Percentiles rank a stretch among this genome's conserved stretches.
phyloP scores from a whole-genome alignment of 2,113 vertebrate species.

The Pampusana beccarii region DNA sequence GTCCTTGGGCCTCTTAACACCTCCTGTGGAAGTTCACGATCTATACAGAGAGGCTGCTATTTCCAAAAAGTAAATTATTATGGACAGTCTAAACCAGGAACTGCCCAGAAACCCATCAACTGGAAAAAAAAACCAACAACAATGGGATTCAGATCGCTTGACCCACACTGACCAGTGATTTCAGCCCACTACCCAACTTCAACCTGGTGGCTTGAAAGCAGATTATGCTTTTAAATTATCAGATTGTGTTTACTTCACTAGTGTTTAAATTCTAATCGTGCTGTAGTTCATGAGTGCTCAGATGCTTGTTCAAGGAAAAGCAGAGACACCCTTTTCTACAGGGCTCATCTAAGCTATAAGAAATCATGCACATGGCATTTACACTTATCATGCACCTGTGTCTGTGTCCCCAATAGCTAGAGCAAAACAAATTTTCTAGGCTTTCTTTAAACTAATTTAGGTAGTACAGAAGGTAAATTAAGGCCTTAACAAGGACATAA shows the following conservation, averaged over 20 bases:
- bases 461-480: background rate
- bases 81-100: background rate
- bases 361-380: background rate
- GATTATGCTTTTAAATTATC: background rate
- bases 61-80: background rate
- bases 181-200: background rate
- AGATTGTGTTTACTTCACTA: background rate
- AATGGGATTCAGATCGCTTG: background rate
- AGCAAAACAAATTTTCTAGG: background rate
- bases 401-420: background rate
- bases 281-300: background rate
- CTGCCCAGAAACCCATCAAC: background rate
- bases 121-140: background rate
- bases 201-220: background rate
- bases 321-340: background rate
- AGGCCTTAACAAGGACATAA: background rate
- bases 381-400: background rate
- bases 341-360: background rate
- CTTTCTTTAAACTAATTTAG: background rate
- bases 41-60: background rate
- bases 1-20: background rate
- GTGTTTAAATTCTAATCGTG: background rate
- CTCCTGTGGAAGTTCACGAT: background rate
- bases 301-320: background rate
- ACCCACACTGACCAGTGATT: background rate